A percentile compares a stretch with the other conserved stretches of the same genome.
Evolutionary conservation across 2,888 invertebrate species (phyloP).

Genomic region (Danaus chrysippus): DNA sequence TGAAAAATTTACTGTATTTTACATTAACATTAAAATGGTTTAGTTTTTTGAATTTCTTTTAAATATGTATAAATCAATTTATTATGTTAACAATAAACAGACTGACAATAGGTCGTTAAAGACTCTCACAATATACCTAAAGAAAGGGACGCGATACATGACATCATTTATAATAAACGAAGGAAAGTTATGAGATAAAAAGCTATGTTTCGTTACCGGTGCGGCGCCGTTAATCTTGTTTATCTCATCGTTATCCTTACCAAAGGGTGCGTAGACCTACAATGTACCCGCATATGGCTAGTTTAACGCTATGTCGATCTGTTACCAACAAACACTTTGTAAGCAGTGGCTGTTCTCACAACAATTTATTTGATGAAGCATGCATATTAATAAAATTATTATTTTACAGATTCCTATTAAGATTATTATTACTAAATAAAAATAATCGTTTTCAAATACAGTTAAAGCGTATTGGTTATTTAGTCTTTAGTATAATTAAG

Average conservation of each 20-base stretch:
- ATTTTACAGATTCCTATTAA: neutral
- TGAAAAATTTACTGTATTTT: no score
- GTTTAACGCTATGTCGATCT: conserved; percentile 40
- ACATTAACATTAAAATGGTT: no score
- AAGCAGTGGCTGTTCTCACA: conserved; percentile 9
- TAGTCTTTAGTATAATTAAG: no score
- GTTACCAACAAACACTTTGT: conserved; percentile 25
- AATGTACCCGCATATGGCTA: conserved; percentile 62
- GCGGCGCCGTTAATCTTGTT: conserved; percentile 53
- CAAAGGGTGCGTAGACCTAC: conserved; percentile 49
- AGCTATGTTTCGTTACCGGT: conserved; percentile 21
- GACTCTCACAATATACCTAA: no score
- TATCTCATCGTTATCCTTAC: conserved; percentile 47
- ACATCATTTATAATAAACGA: conserved; percentile 1
- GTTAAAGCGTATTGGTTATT: no score
- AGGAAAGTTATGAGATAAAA: conserved; percentile 13
- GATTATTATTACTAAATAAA: no score
- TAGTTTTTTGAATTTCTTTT: no score
- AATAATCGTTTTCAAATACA: no score
- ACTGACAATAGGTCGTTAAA: no score
- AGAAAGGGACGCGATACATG: no score
- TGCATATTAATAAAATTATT: conserved; percentile 5
- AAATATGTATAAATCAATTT: no score
- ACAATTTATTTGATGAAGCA: neutral
- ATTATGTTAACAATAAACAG: no score